Conservation (phyloP, 2,888 invertebrate genomes). For the Diloba caeruleocephala region DNA sequence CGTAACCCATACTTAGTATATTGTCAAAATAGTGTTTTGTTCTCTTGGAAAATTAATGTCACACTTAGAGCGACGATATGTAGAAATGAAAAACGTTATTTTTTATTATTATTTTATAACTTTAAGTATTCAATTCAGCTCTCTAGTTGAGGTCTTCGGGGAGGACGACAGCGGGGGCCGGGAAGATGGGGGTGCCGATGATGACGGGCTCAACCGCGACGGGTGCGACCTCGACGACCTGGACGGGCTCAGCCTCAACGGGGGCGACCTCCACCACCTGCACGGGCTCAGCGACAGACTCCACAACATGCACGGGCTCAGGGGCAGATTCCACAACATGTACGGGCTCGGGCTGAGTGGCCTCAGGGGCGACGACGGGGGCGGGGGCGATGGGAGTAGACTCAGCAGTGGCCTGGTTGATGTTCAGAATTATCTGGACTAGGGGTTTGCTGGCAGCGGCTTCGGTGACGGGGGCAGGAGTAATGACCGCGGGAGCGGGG, state of each 20-base stretch:
- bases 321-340: conserved; percentile 13
- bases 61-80: no score
- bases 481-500: conserved; percentile 28
- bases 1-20: no score
- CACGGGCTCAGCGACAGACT: conserved; percentile 17
- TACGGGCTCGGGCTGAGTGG: conserved; percentile 28
- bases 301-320: conserved; percentile 17
- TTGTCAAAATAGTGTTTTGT: no score
- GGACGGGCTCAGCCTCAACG: conserved; percentile 24
- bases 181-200: conserved; percentile 49
- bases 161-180: conserved; percentile 53
- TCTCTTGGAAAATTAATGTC: no score
- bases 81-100: no score
- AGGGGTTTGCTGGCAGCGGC: conserved; percentile 45
- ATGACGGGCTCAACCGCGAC: conserved; percentile 45
- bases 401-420: conserved; percentile 46
- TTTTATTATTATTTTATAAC: no score
- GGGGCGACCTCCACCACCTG: conserved; percentile 19
- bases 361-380: conserved; percentile 57
- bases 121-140: not conserved
- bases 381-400: conserved; percentile 40
- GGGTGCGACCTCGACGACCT: conserved; percentile 24
- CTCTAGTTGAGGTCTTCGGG: conserved; percentile 43
- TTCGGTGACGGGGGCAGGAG: conserved; percentile 14
- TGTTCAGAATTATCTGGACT: conserved; percentile 61